Conservation (phyloP, 92 coral and sea anemone species). For the Phenganax stokvisi region DNA sequence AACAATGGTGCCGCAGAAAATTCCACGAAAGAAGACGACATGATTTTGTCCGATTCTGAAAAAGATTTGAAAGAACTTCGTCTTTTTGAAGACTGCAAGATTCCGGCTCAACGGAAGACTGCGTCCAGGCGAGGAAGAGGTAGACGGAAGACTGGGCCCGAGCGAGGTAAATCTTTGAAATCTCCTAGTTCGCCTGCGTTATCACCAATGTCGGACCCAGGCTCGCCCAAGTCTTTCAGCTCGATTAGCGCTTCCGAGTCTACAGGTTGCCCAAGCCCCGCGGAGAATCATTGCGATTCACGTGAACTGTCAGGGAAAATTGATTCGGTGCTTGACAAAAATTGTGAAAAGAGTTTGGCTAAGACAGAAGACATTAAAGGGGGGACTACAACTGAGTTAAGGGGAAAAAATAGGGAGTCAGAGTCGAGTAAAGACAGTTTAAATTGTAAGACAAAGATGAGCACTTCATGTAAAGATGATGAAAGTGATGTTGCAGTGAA, state of each 20-base stretch:
- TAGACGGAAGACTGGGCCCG: constrained; percentile 14
- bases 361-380: constrained; percentile 12
- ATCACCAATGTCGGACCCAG: constrained; percentile 6
- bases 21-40: constrained; percentile 7
- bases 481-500: constrained; percentile 12
- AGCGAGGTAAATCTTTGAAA: constrained; percentile 11
- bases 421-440: constrained; percentile 32
- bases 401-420: constrained; percentile 34
- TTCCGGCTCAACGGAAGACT: neutral
- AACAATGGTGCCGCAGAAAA: neutral
- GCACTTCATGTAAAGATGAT: neutral
- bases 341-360: constrained; percentile 35
- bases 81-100: neutral
- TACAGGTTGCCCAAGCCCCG: constrained; percentile 32
- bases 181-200: constrained; percentile 21
- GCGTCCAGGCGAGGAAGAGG: constrained; percentile 12
- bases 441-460: constrained; percentile 34
- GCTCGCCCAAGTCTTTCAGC: constrained; percentile 32
- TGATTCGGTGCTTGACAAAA: constrained; percentile 16
- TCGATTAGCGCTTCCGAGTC: constrained; percentile 34
- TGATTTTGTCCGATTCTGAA: constrained; percentile 22
- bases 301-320: constrained; percentile 17
- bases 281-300: constrained; percentile 4
- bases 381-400: constrained; percentile 39
- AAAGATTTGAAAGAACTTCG: constrained; percentile 29